Evolutionary conservation across 2,888 invertebrate genomes (phyloP).

Genomic region (Plemyria rubiginata): DNA sequence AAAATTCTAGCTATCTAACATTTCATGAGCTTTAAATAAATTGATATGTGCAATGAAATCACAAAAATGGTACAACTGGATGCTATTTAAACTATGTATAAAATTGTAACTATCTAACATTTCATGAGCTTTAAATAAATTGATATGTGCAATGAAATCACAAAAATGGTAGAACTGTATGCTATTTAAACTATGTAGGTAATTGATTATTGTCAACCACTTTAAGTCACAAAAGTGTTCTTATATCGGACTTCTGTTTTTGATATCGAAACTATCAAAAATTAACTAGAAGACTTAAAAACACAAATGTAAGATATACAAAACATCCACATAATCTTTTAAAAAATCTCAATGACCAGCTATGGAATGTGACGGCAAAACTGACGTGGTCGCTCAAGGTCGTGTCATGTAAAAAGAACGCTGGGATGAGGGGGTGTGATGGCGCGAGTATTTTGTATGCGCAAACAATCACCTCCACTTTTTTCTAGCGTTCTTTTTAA

Average conservation of each 20-base stretch:
- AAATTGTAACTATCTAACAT: slow-evolving; percentile 15
- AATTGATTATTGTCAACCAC: neutral
- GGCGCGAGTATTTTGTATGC: no score
- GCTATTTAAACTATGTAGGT: neutral
- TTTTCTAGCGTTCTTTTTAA: no score
- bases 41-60: slow-evolving; percentile 16
- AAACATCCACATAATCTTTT: neutral
- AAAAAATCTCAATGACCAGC: slow-evolving; percentile 21
- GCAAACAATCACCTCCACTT: no score
- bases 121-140: neutral
- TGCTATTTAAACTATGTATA: neutral
- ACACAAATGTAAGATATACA: neutral
- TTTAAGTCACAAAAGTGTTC: neutral
- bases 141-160: slow-evolving; percentile 17
- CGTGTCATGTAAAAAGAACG: no score
- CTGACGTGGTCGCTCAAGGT: slow-evolving; percentile 5
- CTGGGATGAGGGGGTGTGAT: no score
- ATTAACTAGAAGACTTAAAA: slow-evolving; percentile 13
- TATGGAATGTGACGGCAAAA: slow-evolving; percentile 38
- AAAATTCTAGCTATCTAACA: slow-evolving; percentile 16
- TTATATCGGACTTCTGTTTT: slow-evolving; percentile 9
- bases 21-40: neutral
- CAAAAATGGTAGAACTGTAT: slow-evolving; percentile 6
- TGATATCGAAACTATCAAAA: slow-evolving; percentile 5
- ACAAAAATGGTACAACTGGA: slow-evolving; percentile 1